Evolutionary conservation across 2,113 vertebrate genomes (phyloP).

Genomic region (Ailuropoda melanoleuca): DNA sequence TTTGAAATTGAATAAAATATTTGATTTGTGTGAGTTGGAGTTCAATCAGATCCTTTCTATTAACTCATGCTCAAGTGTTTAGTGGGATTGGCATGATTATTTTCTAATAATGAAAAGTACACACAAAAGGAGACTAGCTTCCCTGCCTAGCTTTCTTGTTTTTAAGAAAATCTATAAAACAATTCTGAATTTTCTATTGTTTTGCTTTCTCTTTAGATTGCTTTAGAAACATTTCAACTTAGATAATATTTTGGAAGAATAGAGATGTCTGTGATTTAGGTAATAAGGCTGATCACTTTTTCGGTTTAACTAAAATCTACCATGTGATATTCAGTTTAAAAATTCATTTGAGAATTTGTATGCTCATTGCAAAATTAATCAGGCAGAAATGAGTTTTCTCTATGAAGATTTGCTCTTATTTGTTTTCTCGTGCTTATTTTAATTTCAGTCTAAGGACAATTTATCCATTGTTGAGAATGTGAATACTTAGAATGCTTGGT

Average conservation of each 20-base stretch:
- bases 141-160: neutral
- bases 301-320: neutral
- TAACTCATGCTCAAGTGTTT: neutral
- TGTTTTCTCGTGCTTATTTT: slow-evolving; percentile 1
- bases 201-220: neutral
- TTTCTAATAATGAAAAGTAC: neutral
- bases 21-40: neutral
- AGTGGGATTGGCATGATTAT: neutral
- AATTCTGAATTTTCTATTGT: neutral
- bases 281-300: neutral
- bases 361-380: neutral
- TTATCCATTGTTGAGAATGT: neutral
- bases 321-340: neutral
- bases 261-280: neutral
- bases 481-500: neutral
- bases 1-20: neutral
- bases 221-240: neutral
- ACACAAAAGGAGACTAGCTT: neutral
- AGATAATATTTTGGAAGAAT: neutral
- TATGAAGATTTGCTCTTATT: neutral
- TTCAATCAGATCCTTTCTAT: neutral
- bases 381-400: neutral
- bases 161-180: neutral
- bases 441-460: neutral
- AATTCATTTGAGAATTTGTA: neutral